A percentile compares a stretch with the other conserved stretches of the same genome.
Conservation (phyloP, 2,797 vertebrate genomes). For the Heteromormyrus szaboi region DNA sequence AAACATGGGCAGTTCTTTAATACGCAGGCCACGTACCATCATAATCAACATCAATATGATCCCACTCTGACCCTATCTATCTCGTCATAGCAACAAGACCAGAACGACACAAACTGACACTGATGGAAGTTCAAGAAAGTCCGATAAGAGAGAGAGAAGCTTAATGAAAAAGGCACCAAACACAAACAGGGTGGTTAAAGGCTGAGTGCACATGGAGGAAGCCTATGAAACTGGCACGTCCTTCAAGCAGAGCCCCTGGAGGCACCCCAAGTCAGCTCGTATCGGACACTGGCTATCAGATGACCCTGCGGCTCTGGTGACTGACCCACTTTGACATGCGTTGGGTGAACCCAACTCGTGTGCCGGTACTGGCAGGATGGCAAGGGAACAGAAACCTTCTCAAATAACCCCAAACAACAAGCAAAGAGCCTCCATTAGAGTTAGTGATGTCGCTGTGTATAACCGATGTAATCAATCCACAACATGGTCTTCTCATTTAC, state of each 20-base stretch:
- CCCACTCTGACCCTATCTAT: not conserved
- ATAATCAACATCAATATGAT: not conserved
- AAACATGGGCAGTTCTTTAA: not conserved
- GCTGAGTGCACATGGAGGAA: not conserved
- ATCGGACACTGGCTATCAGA: not conserved
- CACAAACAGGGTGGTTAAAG: not conserved
- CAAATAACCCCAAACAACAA: not conserved
- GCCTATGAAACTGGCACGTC: not conserved
- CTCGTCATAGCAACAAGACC: not conserved
- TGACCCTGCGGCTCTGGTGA: not conserved
- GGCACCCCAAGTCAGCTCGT: not conserved
- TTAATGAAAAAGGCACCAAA: not conserved
- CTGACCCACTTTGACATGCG: slow-evolving; percentile 4
- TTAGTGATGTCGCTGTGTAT: not conserved
- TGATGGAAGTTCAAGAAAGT: not conserved
- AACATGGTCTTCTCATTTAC: slow-evolving; percentile 12
- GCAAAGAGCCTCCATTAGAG: slow-evolving; percentile 1
- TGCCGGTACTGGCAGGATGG: not conserved
- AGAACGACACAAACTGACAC: not conserved
- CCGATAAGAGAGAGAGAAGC: not conserved
- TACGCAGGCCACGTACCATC: not conserved
- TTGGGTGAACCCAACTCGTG: not conserved
- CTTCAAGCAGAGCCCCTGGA: not conserved
- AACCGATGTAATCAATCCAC: slow-evolving; percentile 15
- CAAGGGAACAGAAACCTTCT: not conserved